A percentile compares a stretch with the other conserved stretches of the same genome.
phyloP scores from a whole-genome alignment of 2,797 vertebrate genomes.

The Botia almorhae region DNA sequence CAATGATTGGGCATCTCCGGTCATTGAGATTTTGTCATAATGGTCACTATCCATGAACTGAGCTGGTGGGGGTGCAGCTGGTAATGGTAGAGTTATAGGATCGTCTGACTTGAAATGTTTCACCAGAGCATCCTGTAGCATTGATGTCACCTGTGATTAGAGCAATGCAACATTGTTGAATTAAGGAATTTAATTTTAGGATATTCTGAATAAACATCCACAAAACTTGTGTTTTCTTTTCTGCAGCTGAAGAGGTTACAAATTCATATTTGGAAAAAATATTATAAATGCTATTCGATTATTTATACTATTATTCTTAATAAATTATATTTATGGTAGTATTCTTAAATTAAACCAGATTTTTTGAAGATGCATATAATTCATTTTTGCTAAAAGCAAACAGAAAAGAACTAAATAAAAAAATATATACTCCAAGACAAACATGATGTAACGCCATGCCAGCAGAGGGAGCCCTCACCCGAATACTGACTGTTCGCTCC shows the following conservation, averaged over 20 bases:
- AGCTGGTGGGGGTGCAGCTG: slow-evolving; percentile 72
- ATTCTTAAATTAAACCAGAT: not conserved
- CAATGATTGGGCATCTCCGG: slow-evolving; percentile 70
- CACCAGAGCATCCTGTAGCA: slow-evolving; percentile 62
- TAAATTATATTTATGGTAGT: no score
- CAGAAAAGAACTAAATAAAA: no score
- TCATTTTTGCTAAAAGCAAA: not conserved
- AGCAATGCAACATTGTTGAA: slow-evolving; percentile 24
- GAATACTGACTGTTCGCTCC: no score
- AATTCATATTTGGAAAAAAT: not conserved
- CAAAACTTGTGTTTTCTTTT: not conserved
- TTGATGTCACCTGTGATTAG: slow-evolving; percentile 66
- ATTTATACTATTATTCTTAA: no score
- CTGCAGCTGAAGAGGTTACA: not conserved
- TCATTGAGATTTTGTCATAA: slow-evolving; percentile 63
- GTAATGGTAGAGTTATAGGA: slow-evolving; percentile 59
- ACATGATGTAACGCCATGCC: no score
- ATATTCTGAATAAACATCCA: not conserved
- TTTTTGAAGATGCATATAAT: not conserved
- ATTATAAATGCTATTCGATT: no score
- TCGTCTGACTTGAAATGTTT: slow-evolving; percentile 69
- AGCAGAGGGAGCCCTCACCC: no score
- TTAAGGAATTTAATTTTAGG: slow-evolving; percentile 23
- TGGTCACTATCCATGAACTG: slow-evolving; percentile 76
- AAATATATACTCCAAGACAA: not conserved